Evolutionary conservation across 1,140 invertebrate genomes (phyloP).

Genomic region (Phenacoccus solenopsis): DNA sequence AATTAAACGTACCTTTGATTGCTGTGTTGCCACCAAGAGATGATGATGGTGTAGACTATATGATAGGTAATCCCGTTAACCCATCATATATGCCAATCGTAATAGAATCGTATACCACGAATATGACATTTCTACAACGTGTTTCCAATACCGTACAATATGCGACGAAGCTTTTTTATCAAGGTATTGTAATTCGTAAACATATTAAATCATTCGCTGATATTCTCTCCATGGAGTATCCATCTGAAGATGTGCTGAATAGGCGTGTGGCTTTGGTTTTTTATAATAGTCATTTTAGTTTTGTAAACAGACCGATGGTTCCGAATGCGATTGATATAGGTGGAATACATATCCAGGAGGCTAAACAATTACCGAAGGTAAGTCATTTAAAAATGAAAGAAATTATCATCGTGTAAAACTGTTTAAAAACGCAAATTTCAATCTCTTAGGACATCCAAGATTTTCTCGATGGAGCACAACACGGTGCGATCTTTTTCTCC

Average conservation of each 20-base stretch:
- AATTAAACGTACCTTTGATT: background rate
- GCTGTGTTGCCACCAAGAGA: background rate
- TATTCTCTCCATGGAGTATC: background rate
- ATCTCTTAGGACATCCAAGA: constrained; percentile 40
- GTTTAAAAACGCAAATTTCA: no score
- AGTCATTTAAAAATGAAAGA: background rate
- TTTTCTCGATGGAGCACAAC: constrained; percentile 40
- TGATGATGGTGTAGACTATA: background rate
- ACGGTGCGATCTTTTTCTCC: constrained; percentile 52
- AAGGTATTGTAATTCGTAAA: background rate
- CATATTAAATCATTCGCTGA: background rate
- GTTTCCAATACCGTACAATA: background rate
- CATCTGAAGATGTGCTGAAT: no score
- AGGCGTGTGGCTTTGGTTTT: no score
- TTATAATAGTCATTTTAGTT: no score
- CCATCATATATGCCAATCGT: background rate
- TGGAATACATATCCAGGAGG: background rate
- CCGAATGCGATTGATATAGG: no score
- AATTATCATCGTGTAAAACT: no score
- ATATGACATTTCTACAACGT: no score
- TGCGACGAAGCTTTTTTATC: background rate
- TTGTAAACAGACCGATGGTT: no score
- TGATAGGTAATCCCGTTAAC: background rate
- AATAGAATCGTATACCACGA: background rate
- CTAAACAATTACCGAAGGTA: constrained; percentile 5